Conservation (phyloP, 2,797 vertebrate species). For the Chelonia mydas region DNA sequence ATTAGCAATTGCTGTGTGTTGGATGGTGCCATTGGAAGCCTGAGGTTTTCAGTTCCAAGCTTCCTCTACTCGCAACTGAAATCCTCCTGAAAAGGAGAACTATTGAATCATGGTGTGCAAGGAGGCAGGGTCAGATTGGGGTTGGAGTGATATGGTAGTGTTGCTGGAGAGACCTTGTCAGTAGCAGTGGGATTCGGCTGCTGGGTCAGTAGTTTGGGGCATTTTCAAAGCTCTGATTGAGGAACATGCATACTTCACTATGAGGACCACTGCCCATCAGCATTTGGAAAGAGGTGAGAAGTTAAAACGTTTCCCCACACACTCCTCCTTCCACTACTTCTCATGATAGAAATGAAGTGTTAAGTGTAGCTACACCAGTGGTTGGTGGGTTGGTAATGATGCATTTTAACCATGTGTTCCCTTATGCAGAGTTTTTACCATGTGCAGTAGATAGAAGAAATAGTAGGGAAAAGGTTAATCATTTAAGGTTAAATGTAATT, state of each 20-base stretch:
- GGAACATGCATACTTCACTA: neutral
- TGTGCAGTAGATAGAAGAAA: neutral
- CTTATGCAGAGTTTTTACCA: neutral
- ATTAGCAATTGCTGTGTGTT: constrained; percentile 16
- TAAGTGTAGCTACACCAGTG: neutral
- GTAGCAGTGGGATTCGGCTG: neutral
- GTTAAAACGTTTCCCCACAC: neutral
- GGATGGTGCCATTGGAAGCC: neutral
- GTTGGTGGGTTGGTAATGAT: neutral
- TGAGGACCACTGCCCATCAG: neutral
- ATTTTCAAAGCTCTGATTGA: constrained; percentile 16
- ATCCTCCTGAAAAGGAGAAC: constrained; percentile 24
- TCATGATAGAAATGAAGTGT: neutral
- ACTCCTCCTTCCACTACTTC: neutral
- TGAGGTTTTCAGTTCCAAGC: neutral
- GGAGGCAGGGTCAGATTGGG: constrained; percentile 14
- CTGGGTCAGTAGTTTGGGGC: constrained; percentile 12
- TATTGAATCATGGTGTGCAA: neutral
- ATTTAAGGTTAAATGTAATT: constrained; percentile 20
- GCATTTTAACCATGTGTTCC: neutral
- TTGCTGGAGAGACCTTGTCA: neutral
- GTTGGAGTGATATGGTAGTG: neutral
- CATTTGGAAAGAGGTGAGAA: constrained; percentile 16
- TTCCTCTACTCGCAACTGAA: neutral
- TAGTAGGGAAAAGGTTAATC: constrained; percentile 3